Conservation (phyloP, 2,888 invertebrate genomes). For the Drosophila stalkeri region DNA sequence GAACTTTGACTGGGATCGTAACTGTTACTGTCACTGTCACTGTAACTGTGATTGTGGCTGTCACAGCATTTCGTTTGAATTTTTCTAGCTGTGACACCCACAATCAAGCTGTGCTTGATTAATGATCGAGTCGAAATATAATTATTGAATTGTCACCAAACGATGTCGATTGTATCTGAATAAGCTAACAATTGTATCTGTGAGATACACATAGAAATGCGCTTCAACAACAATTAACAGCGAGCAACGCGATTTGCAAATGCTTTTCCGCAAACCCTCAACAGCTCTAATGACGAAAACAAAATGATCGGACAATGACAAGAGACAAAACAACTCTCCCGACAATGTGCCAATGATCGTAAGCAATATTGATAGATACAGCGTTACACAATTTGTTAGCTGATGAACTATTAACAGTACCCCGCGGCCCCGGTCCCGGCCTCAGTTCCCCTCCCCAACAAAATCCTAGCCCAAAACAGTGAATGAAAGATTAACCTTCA, state of each 20-base stretch:
- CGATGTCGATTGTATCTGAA: conserved; percentile 12
- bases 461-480: conserved; percentile 4
- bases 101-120: conserved; percentile 1
- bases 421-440: background rate
- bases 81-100: conserved; percentile 1
- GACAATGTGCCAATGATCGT: conserved; percentile 17
- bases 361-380: conserved; percentile 15
- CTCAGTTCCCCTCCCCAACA: no score
- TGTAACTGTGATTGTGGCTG: conserved; percentile 1
- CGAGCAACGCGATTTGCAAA: conserved; percentile 10
- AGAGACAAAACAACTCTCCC: conserved; percentile 8
- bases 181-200: conserved; percentile 5
- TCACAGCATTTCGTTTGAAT: conserved; percentile 9
- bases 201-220: conserved; percentile 13
- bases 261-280: conserved; percentile 37
- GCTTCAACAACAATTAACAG: conserved; percentile 19
- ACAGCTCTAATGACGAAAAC: conserved; percentile 47
- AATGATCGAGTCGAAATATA: conserved; percentile 13
- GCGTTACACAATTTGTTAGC: conserved; percentile 52
- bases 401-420: conserved; percentile 67
- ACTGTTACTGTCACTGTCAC: background rate
- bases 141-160: conserved; percentile 26
- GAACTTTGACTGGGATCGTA: background rate
- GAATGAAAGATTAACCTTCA: conserved; percentile 73
- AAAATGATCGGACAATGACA: conserved; percentile 17